These are phyloP conservation scores for Clarias gariepinus DNA, from an alignment of 2,113 vertebrate genomes.

Conservation along the genomic window DNA sequence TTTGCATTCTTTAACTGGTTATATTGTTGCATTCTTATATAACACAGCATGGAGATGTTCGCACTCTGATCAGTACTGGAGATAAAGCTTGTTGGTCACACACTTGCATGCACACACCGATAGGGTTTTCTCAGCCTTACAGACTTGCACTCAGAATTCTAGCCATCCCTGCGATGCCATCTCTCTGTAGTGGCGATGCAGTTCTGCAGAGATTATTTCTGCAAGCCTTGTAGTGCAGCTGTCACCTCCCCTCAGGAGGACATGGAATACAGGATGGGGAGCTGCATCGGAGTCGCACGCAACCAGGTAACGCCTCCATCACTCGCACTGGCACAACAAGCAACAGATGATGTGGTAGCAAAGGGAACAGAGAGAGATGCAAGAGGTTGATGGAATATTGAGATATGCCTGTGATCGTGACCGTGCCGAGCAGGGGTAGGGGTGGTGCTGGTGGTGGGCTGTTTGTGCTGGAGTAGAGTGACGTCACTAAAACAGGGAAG, in stretches of 20 bases:
- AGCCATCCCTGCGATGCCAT: constrained; percentile 54
- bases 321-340: background rate
- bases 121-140: constrained; percentile 4
- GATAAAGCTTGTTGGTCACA: constrained; percentile 38
- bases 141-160: constrained; percentile 37
- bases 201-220: constrained; percentile 76
- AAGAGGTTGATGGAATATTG: constrained; percentile 15
- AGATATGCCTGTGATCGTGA: constrained; percentile 9
- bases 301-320: constrained; percentile 67
- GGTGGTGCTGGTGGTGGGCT: constrained; percentile 10
- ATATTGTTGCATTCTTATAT: constrained; percentile 42
- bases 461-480: constrained; percentile 25
- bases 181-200: constrained; percentile 66
- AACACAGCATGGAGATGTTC: constrained; percentile 40
- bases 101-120: constrained; percentile 35
- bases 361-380: background rate
- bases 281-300: constrained; percentile 74
- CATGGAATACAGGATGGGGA: constrained; percentile 81
- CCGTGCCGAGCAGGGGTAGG: constrained; percentile 32
- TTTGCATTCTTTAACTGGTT: constrained; percentile 32
- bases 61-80: constrained; percentile 41
- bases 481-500: constrained; percentile 46
- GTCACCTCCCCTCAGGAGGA: constrained; percentile 76
- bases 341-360: constrained; percentile 10
- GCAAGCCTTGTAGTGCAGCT: constrained; percentile 75